Base-by-base conservation (phyloP, 2,113 vertebrate species). In the Macaca mulatta region DNA sequence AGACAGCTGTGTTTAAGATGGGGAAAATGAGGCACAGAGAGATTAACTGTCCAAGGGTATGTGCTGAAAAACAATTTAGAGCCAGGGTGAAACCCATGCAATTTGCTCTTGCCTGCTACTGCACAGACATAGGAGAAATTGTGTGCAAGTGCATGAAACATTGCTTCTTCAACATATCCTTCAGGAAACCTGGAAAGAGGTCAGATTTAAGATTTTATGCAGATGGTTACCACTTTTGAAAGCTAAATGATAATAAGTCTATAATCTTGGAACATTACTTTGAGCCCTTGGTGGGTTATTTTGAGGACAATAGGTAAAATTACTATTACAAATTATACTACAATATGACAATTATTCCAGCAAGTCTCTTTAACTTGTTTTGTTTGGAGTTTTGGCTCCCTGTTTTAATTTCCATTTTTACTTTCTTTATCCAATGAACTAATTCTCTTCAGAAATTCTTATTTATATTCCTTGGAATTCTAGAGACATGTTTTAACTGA, bases 181-280 rank as follows among this genome's bases (percentile, higher is more conserved):
- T 75, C 7, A 55, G 6, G 77, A 82, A 30, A 2, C 22, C 84
- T 7, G 32, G 23, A 82, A 93, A 57, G 17, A n/a, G 96, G 52
- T 45, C 40, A 59, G 27, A 81, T 67, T 88, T 38, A 93, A 74
- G 57, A 70, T 43, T 95, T 52, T 59, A 23, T 88, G 82, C 27
- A 69, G 43, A 74, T 79, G 67, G 27, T 43, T 87, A 93, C 84
- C 55, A 43, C 40, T 55, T 85, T 77, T 61, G 43, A 94, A 95
- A 94, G 23, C 74, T 94, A 67, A 92, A 74, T 95, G 59, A 35
- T 88, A 55, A 40, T 84, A 55, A 40, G 20, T 82, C 30, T 75
- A 94, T 94, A 90, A 59, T 84, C 59, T 93, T 85, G 12, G 35
- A 97, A 79, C 17, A 55, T 55, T 25, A 25, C 59, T 86, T 82